Conservation (phyloP, 1,140 invertebrate genomes). For the Polypedilum pembai region DNA sequence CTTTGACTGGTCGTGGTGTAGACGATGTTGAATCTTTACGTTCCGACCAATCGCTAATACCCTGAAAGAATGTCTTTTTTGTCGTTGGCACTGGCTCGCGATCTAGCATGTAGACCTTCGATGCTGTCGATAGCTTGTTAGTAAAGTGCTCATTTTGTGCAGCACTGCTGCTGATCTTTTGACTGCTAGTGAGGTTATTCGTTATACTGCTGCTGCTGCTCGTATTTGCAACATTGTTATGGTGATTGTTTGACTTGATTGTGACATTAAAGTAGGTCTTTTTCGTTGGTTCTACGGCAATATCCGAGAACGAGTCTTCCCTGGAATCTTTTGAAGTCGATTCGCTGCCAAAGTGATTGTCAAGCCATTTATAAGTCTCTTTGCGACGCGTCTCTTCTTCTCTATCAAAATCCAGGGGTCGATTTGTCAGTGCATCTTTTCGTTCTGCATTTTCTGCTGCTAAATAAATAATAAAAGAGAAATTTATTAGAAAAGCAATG, state of each 20-base stretch:
- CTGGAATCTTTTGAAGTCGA: slow-evolving; percentile 65
- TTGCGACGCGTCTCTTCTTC: slow-evolving; percentile 82
- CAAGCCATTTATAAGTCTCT: slow-evolving; percentile 82
- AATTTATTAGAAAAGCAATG: neutral
- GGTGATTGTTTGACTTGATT: slow-evolving; percentile 57
- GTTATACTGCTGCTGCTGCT: slow-evolving; percentile 31
- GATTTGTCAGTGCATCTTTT: slow-evolving; percentile 70
- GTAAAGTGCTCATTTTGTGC: slow-evolving; percentile 38
- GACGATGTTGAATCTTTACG: slow-evolving; percentile 44
- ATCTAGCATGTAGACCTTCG: slow-evolving; percentile 44
- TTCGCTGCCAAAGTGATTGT: slow-evolving; percentile 82
- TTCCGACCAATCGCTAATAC: slow-evolving; percentile 70
- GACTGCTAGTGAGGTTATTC: slow-evolving; percentile 30
- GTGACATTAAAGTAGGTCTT: slow-evolving; percentile 69
- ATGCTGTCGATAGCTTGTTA: slow-evolving; percentile 43
- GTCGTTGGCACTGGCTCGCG: slow-evolving; percentile 44
- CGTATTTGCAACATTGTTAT: slow-evolving; percentile 32
- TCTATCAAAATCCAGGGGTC: slow-evolving; percentile 71
- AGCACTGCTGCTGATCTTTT: slow-evolving; percentile 40
- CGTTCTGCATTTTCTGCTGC: slow-evolving; percentile 49
- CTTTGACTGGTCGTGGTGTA: slow-evolving; percentile 33
- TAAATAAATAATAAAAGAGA: neutral
- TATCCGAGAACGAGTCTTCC: slow-evolving; percentile 46
- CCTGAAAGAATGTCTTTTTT: slow-evolving; percentile 56
- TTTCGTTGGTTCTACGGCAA: slow-evolving; percentile 52